phyloP scores from a whole-genome alignment of 1,140 invertebrate genomes.

The Rhagoletis pomonella region DNA sequence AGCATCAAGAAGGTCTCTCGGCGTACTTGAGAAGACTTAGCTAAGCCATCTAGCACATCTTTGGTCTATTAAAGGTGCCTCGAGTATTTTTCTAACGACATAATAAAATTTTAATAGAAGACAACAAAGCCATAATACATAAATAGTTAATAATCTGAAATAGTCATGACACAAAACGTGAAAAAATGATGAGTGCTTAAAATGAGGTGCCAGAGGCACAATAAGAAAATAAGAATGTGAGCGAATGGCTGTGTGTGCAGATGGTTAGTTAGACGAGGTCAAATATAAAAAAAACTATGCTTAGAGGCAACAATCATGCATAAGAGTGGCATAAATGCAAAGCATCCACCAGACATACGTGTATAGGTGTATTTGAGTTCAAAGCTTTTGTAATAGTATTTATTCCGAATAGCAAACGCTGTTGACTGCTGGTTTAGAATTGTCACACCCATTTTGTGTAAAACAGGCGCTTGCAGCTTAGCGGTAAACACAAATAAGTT shows the following conservation, averaged over 20 bases:
- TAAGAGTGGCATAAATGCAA: conserved; percentile 4
- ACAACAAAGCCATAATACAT: background rate
- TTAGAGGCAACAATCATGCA: background rate
- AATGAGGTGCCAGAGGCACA: background rate
- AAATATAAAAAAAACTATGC: background rate
- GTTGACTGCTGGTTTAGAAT: conserved; percentile 43
- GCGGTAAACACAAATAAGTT: no score
- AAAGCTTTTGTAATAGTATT: background rate
- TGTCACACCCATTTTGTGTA: conserved; percentile 45
- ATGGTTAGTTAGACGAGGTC: background rate
- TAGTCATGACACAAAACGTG: background rate
- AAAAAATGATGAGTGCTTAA: background rate
- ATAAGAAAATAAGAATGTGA: background rate
- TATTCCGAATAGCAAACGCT: background rate
- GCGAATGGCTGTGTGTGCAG: background rate
- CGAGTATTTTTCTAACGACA: background rate
- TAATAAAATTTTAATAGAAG: conserved; percentile 36
- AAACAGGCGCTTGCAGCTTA: background rate
- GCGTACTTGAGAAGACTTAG: background rate
- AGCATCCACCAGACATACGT: background rate
- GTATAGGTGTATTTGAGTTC: background rate
- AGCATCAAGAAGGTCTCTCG: background rate
- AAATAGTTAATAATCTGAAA: background rate
- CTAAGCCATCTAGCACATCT: background rate
- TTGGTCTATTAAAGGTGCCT: background rate